Evolutionary conservation across 2,797 vertebrate species (phyloP).

Genomic region (Sebastes melanostomus): DNA sequence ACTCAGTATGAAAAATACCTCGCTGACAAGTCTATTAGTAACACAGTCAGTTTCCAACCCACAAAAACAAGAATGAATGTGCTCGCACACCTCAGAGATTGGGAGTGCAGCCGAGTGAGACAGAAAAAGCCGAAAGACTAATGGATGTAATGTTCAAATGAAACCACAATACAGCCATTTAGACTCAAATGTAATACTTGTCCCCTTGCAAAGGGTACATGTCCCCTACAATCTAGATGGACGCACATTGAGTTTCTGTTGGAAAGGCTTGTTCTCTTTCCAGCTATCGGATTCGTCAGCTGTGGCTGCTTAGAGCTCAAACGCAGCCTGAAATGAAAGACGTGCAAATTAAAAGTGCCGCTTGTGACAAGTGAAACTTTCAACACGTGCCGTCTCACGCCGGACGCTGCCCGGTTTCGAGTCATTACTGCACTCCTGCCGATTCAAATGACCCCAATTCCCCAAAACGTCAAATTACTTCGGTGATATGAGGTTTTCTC

Average conservation of each 20-base stretch:
- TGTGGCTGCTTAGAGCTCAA: constrained; percentile 17
- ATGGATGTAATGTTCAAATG: constrained; percentile 25
- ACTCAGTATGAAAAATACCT: constrained; percentile 14
- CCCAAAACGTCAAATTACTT: constrained; percentile 33
- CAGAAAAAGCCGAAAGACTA: constrained; percentile 6
- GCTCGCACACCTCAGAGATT: constrained; percentile 12
- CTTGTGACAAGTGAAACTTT: constrained; percentile 45
- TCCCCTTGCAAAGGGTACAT: not conserved
- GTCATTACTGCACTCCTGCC: constrained; percentile 47
- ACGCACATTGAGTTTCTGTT: constrained; percentile 1
- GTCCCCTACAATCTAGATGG: not conserved
- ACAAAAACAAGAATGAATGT: constrained; percentile 33
- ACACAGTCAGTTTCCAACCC: not conserved
- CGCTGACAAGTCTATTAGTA: constrained; percentile 50
- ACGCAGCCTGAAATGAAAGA: constrained; percentile 30
- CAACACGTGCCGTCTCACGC: constrained; percentile 22
- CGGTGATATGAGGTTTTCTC: not conserved
- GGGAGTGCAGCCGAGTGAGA: constrained; percentile 18
- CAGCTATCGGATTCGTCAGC: not conserved
- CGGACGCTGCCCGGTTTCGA: constrained; percentile 14
- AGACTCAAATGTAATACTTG: constrained; percentile 6
- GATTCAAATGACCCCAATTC: constrained; percentile 57
- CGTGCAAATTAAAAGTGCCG: constrained; percentile 30
- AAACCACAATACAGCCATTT: constrained; percentile 23
- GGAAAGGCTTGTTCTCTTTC: not conserved